These are phyloP conservation scores for Leucoraja erinaceus DNA, from an alignment of 2,113 vertebrate species.

Conservation along the genomic window DNA sequence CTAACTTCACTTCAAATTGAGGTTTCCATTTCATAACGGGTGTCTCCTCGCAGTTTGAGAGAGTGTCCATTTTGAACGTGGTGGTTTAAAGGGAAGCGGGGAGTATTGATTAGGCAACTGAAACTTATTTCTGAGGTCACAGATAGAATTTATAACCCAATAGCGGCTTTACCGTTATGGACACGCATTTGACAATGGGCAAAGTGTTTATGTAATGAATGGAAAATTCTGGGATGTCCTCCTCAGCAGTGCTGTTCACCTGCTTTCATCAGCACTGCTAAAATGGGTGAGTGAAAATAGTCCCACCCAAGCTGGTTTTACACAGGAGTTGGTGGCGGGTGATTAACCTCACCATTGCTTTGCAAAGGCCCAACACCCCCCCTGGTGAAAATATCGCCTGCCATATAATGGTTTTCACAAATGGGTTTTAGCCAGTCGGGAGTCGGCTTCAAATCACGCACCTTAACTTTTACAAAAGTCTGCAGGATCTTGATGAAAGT, in stretches of 20 bases:
- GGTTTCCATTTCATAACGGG: not conserved
- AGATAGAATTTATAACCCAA: not conserved
- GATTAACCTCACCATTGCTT: not conserved
- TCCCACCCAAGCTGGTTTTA: not conserved
- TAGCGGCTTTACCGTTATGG: not conserved
- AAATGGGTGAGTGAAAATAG: not conserved
- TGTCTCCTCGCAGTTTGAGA: not conserved
- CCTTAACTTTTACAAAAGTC: conserved; percentile 12
- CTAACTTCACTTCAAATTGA: not conserved
- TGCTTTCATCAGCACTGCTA: not conserved
- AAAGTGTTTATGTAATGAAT: not conserved
- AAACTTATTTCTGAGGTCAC: not conserved
- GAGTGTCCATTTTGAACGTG: not conserved
- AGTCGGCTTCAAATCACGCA: conserved; percentile 12
- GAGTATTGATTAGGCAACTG: not conserved
- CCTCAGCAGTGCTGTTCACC: not conserved
- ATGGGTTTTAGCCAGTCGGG: not conserved
- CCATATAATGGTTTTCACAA: not conserved
- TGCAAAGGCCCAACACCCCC: not conserved
- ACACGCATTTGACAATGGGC: too few species aligned
- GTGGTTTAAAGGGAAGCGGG: not conserved
- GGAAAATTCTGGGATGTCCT: not conserved
- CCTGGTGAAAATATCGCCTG: too few species aligned
- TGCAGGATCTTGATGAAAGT: not conserved
- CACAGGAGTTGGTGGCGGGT: not conserved